These are phyloP conservation scores for Macrosoma leucophasiata DNA, from an alignment of 2,888 invertebrate species.

Conservation along the genomic window DNA sequence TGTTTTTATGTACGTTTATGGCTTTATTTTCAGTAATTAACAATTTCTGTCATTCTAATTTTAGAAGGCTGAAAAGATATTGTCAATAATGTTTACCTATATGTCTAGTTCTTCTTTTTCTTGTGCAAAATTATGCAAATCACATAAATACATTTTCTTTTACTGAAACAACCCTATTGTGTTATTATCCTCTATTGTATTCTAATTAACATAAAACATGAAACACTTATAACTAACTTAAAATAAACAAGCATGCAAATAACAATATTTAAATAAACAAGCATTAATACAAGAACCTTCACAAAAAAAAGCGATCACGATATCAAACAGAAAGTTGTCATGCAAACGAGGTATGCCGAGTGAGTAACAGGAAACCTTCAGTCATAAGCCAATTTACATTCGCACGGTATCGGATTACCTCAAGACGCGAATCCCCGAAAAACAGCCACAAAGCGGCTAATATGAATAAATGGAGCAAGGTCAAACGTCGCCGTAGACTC, in stretches of 20 bases:
- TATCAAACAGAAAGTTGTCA: no score
- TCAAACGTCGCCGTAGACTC: slow-evolving; percentile 40
- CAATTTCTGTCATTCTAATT: no score
- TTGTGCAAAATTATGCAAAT: no score
- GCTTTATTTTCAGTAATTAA: no score
- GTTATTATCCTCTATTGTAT: no score
- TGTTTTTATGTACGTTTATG: no score
- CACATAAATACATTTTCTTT: no score
- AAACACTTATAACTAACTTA: not conserved
- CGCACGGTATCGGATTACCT: slow-evolving; percentile 9
- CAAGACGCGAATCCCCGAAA: slow-evolving; percentile 26
- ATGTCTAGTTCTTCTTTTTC: no score
- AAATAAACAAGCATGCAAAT: not conserved
- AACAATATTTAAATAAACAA: not conserved
- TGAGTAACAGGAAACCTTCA: slow-evolving; percentile 2
- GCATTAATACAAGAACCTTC: not conserved
- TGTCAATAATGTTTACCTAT: no score
- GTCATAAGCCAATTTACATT: slow-evolving; percentile 18
- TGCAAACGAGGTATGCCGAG: no score
- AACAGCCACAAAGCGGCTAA: slow-evolving; percentile 31
- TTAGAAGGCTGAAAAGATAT: no score
- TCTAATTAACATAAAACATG: not conserved
- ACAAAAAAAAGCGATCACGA: not conserved
- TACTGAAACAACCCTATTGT: no score
- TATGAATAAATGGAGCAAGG: slow-evolving; percentile 62